These are phyloP conservation scores for Coturnix japonica DNA, from an alignment of 2,113 vertebrate species.

Conservation along the genomic window DNA sequence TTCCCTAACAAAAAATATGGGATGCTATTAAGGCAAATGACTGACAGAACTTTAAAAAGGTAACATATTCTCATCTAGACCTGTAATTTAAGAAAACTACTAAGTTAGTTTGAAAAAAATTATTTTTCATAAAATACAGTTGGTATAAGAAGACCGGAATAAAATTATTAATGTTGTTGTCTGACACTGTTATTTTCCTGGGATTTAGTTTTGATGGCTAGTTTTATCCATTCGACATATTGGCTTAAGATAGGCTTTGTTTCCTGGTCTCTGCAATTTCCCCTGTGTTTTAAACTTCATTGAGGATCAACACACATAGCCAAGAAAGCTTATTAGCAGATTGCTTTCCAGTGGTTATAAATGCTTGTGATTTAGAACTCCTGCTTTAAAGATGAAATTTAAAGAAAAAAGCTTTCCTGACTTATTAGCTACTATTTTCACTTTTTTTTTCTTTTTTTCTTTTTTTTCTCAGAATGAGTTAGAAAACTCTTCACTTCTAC, in stretches of 20 bases:
- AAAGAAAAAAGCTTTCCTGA: background rate
- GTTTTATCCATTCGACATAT: slow-evolving; percentile 29
- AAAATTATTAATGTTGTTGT: slow-evolving; percentile 23
- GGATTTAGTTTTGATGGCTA: background rate
- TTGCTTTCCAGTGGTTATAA: background rate
- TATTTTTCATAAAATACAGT: slow-evolving; percentile 3
- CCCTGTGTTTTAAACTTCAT: slow-evolving; percentile 18
- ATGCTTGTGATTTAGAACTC: background rate
- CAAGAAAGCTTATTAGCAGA: background rate
- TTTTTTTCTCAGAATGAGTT: background rate
- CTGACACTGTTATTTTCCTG: background rate
- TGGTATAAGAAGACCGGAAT: background rate
- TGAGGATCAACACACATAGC: slow-evolving; percentile 10
- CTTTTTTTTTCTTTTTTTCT: background rate
- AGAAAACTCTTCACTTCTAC: background rate
- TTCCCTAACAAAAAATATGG: background rate
- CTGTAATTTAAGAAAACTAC: background rate
- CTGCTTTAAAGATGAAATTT: background rate
- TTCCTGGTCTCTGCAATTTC: slow-evolving; percentile 16
- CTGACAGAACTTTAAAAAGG: background rate
- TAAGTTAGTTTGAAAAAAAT: background rate
- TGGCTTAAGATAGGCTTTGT: background rate
- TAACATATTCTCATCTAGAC: background rate
- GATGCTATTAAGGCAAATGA: background rate
- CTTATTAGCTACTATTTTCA: background rate